These are phyloP conservation scores for Pagrus major DNA, from an alignment of 2,113 vertebrate genomes.

Conservation along the genomic window DNA sequence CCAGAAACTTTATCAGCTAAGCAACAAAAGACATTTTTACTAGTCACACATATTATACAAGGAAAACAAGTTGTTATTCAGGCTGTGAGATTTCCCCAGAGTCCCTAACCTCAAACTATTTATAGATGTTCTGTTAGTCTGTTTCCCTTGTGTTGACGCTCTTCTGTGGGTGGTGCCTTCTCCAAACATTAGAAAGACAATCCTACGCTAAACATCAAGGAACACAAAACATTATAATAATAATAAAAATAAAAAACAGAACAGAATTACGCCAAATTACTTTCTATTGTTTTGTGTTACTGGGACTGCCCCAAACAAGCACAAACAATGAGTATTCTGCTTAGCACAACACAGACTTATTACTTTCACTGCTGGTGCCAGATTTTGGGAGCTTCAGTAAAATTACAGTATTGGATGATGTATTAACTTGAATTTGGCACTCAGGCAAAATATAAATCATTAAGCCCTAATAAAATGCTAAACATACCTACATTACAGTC, in stretches of 20 bases:
- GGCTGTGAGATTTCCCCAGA: slow-evolving; percentile 75
- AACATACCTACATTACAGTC: background rate
- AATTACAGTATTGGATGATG: background rate
- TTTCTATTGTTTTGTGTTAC: slow-evolving; percentile 31
- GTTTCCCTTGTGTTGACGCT: slow-evolving; percentile 73
- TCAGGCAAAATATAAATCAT: background rate
- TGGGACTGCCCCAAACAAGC: slow-evolving; percentile 8
- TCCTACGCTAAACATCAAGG: slow-evolving; percentile 41
- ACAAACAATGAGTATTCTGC: slow-evolving; percentile 12
- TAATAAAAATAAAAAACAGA: no score
- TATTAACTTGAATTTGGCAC: slow-evolving; percentile 4
- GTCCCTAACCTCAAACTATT: slow-evolving; percentile 80
- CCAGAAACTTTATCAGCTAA: slow-evolving; percentile 42
- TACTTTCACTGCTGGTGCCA: background rate
- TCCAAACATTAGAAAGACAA: slow-evolving; percentile 70
- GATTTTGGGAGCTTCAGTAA: background rate
- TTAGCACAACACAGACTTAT: background rate
- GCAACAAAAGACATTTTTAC: slow-evolving; percentile 60
- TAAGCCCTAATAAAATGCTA: background rate
- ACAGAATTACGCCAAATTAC: slow-evolving; percentile 13
- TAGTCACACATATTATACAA: slow-evolving; percentile 62
- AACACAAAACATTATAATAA: no score
- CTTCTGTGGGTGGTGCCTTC: slow-evolving; percentile 76
- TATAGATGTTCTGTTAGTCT: slow-evolving; percentile 75
- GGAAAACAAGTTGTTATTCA: slow-evolving; percentile 82